Evolutionary conservation across 2,888 invertebrate genomes (phyloP).

Genomic region (Oxytorus armatus): DNA sequence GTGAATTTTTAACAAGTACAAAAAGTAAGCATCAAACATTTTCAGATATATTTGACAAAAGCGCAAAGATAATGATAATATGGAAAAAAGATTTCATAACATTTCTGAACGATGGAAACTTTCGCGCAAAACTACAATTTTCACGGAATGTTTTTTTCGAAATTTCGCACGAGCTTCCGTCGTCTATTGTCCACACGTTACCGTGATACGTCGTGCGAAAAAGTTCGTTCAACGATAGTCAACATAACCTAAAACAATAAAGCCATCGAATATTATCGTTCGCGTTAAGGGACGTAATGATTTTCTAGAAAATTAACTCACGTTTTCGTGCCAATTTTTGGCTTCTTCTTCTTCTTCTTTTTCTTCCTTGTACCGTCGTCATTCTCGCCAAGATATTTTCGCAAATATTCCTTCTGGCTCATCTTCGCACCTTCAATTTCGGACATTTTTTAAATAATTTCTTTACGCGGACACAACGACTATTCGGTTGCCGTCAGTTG

Average conservation of each 20-base stretch:
- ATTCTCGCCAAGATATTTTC: constrained; percentile 90
- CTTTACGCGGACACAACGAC: too few species aligned
- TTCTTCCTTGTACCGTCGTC: constrained; percentile 88
- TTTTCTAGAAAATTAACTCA: constrained; percentile 72
- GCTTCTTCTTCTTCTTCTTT: constrained; percentile 89
- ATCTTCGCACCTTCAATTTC: constrained; percentile 83
- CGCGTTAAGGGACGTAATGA: constrained; percentile 38
- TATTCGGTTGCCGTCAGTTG: too few species aligned
- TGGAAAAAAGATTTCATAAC: background rate
- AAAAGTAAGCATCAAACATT: too few species aligned
- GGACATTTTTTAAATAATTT: too few species aligned
- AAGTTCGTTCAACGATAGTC: constrained; percentile 53
- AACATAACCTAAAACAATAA: constrained; percentile 80
- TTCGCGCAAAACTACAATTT: background rate
- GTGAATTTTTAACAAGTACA: too few species aligned
- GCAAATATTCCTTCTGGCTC: constrained; percentile 92
- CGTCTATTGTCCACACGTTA: constrained; percentile 26
- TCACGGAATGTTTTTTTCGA: constrained; percentile 1
- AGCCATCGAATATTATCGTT: constrained; percentile 65
- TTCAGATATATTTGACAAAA: background rate
- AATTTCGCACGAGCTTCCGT: constrained; percentile 17
- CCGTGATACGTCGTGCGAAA: constrained; percentile 48
- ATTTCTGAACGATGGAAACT: background rate
- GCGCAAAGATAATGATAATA: background rate
- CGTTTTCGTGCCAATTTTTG: constrained; percentile 78